phyloP scores from a whole-genome alignment of 1,140 invertebrate genomes.

The Cryptotermes secundus region DNA sequence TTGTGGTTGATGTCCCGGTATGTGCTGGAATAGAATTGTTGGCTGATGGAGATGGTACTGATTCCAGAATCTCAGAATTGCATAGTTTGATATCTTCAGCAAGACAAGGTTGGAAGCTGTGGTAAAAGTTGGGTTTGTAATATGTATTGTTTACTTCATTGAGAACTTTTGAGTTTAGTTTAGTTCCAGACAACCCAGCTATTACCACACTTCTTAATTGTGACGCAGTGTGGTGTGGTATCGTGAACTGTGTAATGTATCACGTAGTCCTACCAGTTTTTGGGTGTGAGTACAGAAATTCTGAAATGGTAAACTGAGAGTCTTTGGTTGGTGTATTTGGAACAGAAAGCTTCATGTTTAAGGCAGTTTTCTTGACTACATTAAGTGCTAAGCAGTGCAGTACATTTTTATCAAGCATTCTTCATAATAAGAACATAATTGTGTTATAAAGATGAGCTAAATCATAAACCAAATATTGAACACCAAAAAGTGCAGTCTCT shows the following conservation, averaged over 20 bases:
- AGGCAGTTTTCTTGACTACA: background rate
- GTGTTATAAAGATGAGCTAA: too few relatives aligned
- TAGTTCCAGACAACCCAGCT: background rate
- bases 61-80: background rate
- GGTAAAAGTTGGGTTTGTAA: background rate
- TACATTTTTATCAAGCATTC: too few relatives aligned
- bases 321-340: background rate
- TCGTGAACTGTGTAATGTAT: background rate
- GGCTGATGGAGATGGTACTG: background rate
- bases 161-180: background rate
- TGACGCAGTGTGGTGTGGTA: background rate
- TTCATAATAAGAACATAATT: too few relatives aligned
- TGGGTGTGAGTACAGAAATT: background rate
- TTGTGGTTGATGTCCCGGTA: background rate
- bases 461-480: too few relatives aligned
- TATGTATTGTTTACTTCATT: background rate
- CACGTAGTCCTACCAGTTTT: background rate
- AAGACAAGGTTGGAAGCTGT: background rate
- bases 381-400: background rate
- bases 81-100: background rate
- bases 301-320: too few relatives aligned
- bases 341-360: background rate
- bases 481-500: background rate
- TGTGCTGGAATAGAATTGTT: constrained; percentile 6
- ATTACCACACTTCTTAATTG: background rate